Base-by-base conservation (phyloP, 2,797 vertebrate species). In the Falco berigora region DNA sequence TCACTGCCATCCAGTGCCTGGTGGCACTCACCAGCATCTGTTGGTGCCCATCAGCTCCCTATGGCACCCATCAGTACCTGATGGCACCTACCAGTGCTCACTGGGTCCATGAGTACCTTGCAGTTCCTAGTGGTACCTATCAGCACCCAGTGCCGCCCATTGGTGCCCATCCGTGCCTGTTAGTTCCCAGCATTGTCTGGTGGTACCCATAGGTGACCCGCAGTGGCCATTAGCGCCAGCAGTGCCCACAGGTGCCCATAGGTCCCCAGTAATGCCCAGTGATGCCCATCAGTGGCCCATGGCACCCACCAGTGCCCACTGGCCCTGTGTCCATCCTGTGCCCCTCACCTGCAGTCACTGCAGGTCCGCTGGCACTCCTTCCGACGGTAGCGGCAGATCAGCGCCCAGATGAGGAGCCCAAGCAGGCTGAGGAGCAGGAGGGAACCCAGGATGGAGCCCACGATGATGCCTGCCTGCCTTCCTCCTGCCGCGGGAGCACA, bases 381-480 rank as follows among this genome's bases (percentile, higher is more conserved):
- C 85, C 9, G 76, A 22, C 94, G 97, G 98, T 98, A 99, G 96
- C 98, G 99, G 97, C 98, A 98, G 96, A 98, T 56, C 82, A 99
- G 97, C 4, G 98, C 98, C 98, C 98, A 98, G 97, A 99, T 98
- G 97, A 99, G 98, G 40, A 99, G 53, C 63, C 99, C 97, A 23
- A 99, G 98, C 32, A 99, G 98, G 30, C 98, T 98, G 69, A 99
- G 91, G 49, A 98, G 95, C 88, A 99, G 96, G 61, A 99, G 79
- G 12, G 98, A 98, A 24, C 98, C 98, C 62, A 99, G 98, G 88
- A 99, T 98, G 5, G 98, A 98, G 19, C 98, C 99, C 4, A 96
- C 97, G 47, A 99, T 99, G 89, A 99, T 92, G n/a, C 98, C 99
- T 3, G 89, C 96, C 52, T 98, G 98, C 92, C 97, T 95, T 69